Conservation (phyloP, 2,797 vertebrate genomes). For the Sciurus vulgaris region DNA sequence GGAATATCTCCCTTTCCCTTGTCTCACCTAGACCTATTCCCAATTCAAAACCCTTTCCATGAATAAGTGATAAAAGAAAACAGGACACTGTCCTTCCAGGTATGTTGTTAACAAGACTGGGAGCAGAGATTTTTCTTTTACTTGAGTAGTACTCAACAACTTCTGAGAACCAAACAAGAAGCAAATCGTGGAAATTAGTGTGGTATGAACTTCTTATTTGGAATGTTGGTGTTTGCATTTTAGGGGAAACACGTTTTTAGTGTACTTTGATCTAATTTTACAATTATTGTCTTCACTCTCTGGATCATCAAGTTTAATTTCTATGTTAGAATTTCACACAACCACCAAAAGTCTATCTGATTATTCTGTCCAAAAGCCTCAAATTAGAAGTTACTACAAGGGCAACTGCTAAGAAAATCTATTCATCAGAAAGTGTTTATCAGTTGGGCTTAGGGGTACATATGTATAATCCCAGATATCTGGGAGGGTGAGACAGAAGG, state of each 20-base stretch:
- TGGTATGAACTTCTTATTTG: neutral
- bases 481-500: too few species aligned
- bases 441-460: too few species aligned
- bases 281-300: neutral
- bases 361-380: neutral
- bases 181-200: neutral
- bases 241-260: conserved; percentile 15
- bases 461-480: too few species aligned
- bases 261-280: neutral
- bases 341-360: neutral
- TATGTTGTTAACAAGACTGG: neutral
- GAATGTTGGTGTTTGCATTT: neutral
- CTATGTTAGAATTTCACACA: neutral
- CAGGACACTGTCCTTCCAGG: neutral
- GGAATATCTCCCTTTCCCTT: neutral
- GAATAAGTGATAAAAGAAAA: neutral
- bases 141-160: neutral
- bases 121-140: neutral
- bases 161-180: neutral
- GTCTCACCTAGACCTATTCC: neutral
- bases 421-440: neutral
- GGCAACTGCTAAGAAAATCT: neutral
- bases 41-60: neutral
- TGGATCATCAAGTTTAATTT: neutral
- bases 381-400: conserved; percentile 38